These are phyloP conservation scores for Stichodactyla mertensii DNA, from an alignment of 64 coral and sea anemone genomes.

Conservation along the genomic window DNA sequence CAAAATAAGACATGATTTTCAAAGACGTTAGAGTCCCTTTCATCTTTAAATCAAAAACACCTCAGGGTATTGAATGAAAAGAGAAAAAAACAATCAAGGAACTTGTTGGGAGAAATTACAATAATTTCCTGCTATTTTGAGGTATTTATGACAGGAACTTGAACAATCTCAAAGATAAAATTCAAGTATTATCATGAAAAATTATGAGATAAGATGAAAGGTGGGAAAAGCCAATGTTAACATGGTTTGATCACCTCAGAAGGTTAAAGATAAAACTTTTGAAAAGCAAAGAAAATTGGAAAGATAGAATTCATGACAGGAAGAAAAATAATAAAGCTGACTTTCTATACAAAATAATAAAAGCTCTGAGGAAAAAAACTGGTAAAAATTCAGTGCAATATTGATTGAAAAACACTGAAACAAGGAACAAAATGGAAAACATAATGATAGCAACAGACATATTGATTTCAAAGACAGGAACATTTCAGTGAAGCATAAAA, in stretches of 20 bases:
- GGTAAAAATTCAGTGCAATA: neutral
- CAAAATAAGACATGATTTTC: too few relatives aligned
- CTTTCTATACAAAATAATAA: neutral
- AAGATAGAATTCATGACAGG: neutral
- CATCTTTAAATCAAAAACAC: neutral
- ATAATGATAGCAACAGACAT: too few relatives aligned
- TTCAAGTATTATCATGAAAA: neutral
- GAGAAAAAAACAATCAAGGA: neutral
- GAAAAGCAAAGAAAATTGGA: neutral
- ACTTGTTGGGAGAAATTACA: neutral
- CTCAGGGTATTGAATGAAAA: neutral
- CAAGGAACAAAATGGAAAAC: too few relatives aligned
- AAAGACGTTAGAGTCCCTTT: too few relatives aligned
- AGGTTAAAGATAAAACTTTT: neutral
- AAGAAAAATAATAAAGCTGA: neutral
- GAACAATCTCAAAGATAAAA: neutral
- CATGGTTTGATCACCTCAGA: neutral
- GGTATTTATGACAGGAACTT: neutral
- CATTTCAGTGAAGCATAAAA: too few relatives aligned
- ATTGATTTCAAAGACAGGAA: too few relatives aligned
- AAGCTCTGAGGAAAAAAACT: neutral
- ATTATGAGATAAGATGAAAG: neutral
- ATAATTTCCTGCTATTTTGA: neutral
- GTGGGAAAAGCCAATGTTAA: neutral
- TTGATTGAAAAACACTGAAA: neutral